Evolutionary conservation across 2,113 vertebrate species (phyloP).

Genomic region (Indicator maculatus): DNA sequence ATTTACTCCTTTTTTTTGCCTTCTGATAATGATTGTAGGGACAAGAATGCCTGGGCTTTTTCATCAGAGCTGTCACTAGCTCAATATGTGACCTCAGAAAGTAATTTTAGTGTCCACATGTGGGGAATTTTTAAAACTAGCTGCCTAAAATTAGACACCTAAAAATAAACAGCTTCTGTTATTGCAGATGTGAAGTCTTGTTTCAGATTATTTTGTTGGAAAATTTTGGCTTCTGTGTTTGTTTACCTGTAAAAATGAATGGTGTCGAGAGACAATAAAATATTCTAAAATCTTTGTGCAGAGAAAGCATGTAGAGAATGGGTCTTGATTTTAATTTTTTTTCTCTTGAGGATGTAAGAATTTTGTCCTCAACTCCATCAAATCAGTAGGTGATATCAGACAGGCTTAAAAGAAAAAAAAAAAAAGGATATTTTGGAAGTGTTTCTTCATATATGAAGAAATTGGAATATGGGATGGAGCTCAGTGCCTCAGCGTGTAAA

Average conservation of each 20-base stretch:
- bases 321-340: background rate
- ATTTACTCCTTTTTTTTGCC: background rate
- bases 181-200: background rate
- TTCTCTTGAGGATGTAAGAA: background rate
- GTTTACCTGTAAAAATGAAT: background rate
- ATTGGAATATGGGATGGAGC: background rate
- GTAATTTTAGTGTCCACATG: background rate
- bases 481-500: background rate
- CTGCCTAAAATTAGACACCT: slow-evolving; percentile 32
- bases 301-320: background rate
- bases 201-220: background rate
- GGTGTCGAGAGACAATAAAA: background rate
- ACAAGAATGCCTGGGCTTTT: slow-evolving; percentile 14
- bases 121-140: slow-evolving; percentile 20
- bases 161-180: slow-evolving; percentile 32
- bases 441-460: background rate
- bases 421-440: background rate
- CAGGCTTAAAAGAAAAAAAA: background rate
- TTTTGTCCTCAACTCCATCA: background rate
- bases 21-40: slow-evolving; percentile 11
- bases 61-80: slow-evolving; percentile 18
- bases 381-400: background rate
- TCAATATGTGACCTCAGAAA: background rate
- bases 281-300: background rate
- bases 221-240: background rate